These are phyloP conservation scores for Nicator chloris DNA, from an alignment of 2,113 vertebrate species.

Conservation along the genomic window DNA sequence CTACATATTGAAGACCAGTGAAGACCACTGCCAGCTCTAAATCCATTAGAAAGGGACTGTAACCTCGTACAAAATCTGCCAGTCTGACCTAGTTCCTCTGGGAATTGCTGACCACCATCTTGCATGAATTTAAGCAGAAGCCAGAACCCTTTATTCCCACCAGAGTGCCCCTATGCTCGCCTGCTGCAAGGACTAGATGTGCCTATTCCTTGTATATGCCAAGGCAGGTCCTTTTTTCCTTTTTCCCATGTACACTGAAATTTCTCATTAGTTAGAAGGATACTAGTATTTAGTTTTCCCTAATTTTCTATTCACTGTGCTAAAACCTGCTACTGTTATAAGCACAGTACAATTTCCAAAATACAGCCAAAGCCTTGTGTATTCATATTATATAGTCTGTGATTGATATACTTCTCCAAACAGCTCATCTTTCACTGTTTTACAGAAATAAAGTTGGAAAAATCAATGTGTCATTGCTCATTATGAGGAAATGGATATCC, in stretches of 20 bases:
- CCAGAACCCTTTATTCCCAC: neutral
- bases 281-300: neutral
- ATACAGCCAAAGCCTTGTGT: neutral
- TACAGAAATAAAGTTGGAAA: neutral
- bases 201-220: neutral
- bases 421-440: neutral
- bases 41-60: neutral
- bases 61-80: neutral
- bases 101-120: neutral
- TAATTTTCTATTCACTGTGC: neutral
- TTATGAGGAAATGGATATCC: neutral
- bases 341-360: neutral
- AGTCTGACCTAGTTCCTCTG: neutral
- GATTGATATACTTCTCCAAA: neutral
- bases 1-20: neutral
- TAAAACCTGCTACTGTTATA: neutral
- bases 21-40: neutral
- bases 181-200: neutral
- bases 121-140: neutral
- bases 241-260: neutral
- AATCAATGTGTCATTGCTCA: neutral
- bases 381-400: neutral
- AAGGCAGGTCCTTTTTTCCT: neutral
- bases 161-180: fast-evolving
- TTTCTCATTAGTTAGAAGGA: neutral